Base-by-base conservation (phyloP, 1,140 invertebrate species). In the Drosophila ananassae region DNA sequence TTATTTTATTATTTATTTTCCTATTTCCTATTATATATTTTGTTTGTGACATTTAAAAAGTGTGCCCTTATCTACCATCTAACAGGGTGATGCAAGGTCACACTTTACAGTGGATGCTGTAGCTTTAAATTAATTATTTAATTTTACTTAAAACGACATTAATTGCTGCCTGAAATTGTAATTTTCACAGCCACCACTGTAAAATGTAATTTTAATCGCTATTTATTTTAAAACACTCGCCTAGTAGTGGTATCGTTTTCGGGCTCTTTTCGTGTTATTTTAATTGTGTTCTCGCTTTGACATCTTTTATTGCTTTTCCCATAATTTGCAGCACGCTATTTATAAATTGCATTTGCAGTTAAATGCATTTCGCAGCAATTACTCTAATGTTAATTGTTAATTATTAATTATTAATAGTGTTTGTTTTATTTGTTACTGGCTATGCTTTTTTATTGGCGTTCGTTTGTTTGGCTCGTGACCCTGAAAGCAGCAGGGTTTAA, bases 291-390 rank as follows among this genome's bases (percentile, higher is more conserved):
- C 57, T 71, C 7, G 60, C 62, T 66, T 67, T 76, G 51, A 64
- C 77, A 60, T 76, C n/a, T 79, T 76, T 72, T 74, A 54, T 76
- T 60, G 73, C 25, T 55, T 30, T 60, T 76, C 73, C 56, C 73
- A 76, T 61, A 68, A 60, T 76, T 76, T 68, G 63, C 73, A 61
- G 73, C 73, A 76, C 73, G 73, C 73, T 69, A 76, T 76, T 76
- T 60, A 39, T 76, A 76, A 64, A 69, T 7, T 25, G 41, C 47
- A 17, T 17, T 17, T 17, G 17, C 17, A 44, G 34, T 61, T 13
- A 50, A 62, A 37, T 61, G 51, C 44, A 73, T 61, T 53, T 68
- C 44, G 32, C 73, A 55, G 51, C 73, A 68, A 76, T 76, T 68
- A 44, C 46, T 55, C 52, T 55, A 60, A 44, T 68, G 48, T 60